Percentiles rank a stretch among this genome's conserved stretches.
Conservation (phyloP, 2,888 invertebrate species). For the Drosophila barbarae region DNA sequence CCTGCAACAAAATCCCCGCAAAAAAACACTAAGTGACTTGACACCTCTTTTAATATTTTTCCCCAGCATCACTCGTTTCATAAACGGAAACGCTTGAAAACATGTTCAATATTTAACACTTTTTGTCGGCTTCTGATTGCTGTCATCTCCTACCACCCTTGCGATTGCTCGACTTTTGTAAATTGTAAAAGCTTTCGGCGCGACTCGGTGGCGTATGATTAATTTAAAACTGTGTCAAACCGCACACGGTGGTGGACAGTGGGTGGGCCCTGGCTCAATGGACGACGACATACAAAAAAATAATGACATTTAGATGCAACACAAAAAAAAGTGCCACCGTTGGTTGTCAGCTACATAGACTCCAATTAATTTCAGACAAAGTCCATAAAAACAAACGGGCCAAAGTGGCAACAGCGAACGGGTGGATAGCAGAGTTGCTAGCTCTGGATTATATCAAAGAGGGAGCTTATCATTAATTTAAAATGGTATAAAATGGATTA, state of each 20-base stretch:
- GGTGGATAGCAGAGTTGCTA: conserved; percentile 9
- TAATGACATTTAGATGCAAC: conserved; percentile 43
- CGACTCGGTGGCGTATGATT: conserved; percentile 67
- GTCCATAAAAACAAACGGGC: conserved; percentile 66
- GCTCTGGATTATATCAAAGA: neutral
- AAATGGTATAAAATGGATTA: neutral
- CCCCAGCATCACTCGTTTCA: conserved; percentile 5
- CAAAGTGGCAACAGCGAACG: conserved; percentile 26
- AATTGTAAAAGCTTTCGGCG: conserved; percentile 55
- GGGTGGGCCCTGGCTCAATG: neutral
- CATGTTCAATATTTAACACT: conserved; percentile 47
- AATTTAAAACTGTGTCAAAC: conserved; percentile 72
- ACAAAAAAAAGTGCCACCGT: conserved; percentile 58
- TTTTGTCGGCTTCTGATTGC: conserved; percentile 40
- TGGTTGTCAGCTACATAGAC: conserved; percentile 64
- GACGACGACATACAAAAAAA: conserved; percentile 14
- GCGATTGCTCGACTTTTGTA: conserved; percentile 21
- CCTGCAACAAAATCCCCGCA: neutral
- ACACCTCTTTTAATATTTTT: conserved; percentile 31
- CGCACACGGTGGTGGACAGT: conserved; percentile 40
- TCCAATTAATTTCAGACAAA: conserved; percentile 72
- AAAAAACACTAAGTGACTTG: conserved; percentile 4
- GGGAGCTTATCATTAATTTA: neutral
- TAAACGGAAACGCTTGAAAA: conserved; percentile 23
- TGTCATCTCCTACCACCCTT: conserved; percentile 2